A percentile compares a stretch with the other conserved stretches of the same genome.
phyloP scores from a whole-genome alignment of 2,888 invertebrate genomes.

The Hirtodrosophila duncani region DNA sequence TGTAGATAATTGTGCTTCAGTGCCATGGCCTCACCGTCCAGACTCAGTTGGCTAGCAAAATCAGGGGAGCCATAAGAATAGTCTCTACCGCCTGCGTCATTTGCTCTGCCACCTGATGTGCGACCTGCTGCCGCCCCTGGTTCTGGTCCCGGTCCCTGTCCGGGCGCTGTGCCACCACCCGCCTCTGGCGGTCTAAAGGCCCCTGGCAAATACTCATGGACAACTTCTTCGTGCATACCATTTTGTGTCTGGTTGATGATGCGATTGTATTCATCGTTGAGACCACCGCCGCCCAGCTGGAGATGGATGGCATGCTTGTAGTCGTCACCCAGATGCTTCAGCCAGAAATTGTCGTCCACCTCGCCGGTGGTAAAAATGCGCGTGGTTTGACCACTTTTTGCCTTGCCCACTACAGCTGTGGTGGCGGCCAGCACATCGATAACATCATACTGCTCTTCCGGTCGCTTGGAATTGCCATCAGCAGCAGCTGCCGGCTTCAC shows the following conservation, averaged over 20 bases:
- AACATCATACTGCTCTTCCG: conserved; percentile 43
- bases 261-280: conserved; percentile 55
- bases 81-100: no score
- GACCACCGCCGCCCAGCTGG: conserved; percentile 59
- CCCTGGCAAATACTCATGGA: conserved; percentile 54
- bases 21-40: conserved; percentile 29
- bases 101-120: no score
- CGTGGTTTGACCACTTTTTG: conserved; percentile 62
- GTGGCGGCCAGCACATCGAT: conserved; percentile 59
- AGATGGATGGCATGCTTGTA: conserved; percentile 73
- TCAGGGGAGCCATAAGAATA: no score
- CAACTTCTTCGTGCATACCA: conserved; percentile 56
- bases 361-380: conserved; percentile 64
- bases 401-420: conserved; percentile 19
- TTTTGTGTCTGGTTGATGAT: conserved; percentile 49
- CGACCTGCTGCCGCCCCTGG: neutral
- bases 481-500: neutral
- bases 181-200: no score
- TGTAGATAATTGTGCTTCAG: conserved; percentile 35
- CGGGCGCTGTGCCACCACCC: no score
- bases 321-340: conserved; percentile 72
- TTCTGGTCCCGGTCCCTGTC: conserved; percentile 38
- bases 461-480: neutral
- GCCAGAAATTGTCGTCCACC: conserved; percentile 72
- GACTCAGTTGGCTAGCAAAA: no score